Conservation (phyloP, 2,888 invertebrate species). For the Folsomia manolachei region DNA sequence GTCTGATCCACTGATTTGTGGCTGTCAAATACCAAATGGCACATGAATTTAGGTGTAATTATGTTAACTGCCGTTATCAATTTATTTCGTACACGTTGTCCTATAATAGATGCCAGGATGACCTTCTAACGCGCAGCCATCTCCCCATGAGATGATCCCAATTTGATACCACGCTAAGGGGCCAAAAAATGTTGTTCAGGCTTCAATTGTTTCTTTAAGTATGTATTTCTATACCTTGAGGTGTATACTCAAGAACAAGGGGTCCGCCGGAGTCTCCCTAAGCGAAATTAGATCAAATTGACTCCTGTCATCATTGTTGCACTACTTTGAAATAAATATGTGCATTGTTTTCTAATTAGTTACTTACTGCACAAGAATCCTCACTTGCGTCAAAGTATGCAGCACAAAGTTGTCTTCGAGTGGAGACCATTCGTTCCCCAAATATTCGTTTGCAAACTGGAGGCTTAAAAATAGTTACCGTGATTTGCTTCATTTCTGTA, state of each 20-base stretch:
- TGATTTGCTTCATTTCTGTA: slow-evolving; percentile 13
- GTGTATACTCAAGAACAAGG: not conserved
- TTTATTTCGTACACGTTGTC: slow-evolving; percentile 13
- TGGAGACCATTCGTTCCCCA: not conserved
- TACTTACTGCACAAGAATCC: slow-evolving; percentile 11
- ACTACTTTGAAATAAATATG: not conserved
- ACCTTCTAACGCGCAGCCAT: slow-evolving; percentile 6
- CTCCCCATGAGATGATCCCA: slow-evolving; percentile 12
- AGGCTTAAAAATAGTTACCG: not conserved
- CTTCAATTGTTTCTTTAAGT: not conserved
- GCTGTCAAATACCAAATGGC: slow-evolving; percentile 3
- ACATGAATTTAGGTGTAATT: not conserved
- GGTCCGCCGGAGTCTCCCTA: too few relatives aligned
- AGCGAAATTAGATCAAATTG: too few relatives aligned
- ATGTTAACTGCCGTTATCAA: not conserved
- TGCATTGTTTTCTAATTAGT: too few relatives aligned
- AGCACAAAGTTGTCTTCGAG: not conserved
- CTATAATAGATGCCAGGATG: slow-evolving; percentile 9
- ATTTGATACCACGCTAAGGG: slow-evolving; percentile 12
- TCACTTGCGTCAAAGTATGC: slow-evolving; percentile 1
- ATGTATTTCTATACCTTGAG: slow-evolving; percentile 4
- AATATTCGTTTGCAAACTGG: not conserved
- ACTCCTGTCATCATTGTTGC: not conserved
- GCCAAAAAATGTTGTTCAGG: too few relatives aligned
- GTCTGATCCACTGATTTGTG: slow-evolving; percentile 23